Conservation (phyloP, 2,797 vertebrate genomes). For the Microctenopoma steveboyesi region DNA sequence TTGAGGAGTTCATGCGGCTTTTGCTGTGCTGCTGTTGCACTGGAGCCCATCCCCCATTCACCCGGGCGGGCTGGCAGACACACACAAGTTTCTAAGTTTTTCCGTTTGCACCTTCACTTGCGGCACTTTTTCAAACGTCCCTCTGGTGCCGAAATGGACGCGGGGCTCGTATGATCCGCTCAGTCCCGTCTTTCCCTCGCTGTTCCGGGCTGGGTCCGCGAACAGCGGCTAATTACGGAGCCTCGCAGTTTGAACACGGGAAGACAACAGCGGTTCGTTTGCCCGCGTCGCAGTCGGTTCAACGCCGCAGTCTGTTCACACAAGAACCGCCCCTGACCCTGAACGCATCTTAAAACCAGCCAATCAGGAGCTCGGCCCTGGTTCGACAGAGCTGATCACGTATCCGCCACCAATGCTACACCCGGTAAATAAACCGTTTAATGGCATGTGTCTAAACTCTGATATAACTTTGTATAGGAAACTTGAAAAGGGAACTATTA, state of each 20-base stretch:
- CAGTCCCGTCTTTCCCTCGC: constrained; percentile 37
- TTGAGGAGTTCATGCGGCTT: constrained; percentile 75
- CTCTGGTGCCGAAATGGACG: background rate
- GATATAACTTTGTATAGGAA: background rate
- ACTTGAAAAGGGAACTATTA: too few relatives aligned
- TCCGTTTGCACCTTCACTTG: constrained; percentile 45
- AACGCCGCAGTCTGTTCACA: constrained; percentile 43
- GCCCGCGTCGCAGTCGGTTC: constrained; percentile 70
- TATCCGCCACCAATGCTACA: constrained; percentile 11
- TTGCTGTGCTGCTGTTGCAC: constrained; percentile 54
- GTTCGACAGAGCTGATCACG: background rate
- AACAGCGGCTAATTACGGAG: constrained; percentile 12
- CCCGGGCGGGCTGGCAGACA: constrained; percentile 52
- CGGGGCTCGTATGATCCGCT: constrained; percentile 11
- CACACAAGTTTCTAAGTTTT: constrained; percentile 55
- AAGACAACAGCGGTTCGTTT: constrained; percentile 59
- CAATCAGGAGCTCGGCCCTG: constrained; percentile 49
- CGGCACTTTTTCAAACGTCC: constrained; percentile 8
- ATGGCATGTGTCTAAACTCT: background rate
- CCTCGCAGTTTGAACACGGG: constrained; percentile 49
- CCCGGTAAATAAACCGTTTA: constrained; percentile 32
- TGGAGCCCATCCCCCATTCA: constrained; percentile 76
- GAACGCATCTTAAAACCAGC: constrained; percentile 51
- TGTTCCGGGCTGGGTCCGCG: constrained; percentile 25
- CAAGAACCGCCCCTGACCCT: constrained; percentile 67